Evolutionary conservation across 2,113 vertebrate genomes (phyloP), one percentile per base, ranked within the genome.

Genomic region (Coracopsis vasa): DNA sequence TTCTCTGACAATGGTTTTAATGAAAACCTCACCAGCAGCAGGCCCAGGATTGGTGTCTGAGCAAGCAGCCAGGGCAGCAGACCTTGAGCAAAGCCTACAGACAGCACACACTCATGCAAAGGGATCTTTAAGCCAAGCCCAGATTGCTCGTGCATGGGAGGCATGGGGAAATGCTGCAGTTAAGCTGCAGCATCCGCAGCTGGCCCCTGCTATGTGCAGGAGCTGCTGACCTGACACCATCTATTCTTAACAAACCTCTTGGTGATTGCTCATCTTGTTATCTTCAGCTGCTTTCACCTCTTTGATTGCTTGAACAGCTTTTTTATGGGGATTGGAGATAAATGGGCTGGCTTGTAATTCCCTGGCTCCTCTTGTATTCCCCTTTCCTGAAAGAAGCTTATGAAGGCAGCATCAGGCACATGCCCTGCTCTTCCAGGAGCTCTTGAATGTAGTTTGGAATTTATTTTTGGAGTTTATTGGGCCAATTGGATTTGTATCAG

Each of bases 21-120:
- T 5, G 21, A 29, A 6, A 7, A 31, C n/a, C 31, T 5, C 7
- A 7, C 9, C 51, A 45, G 61, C 0, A 12, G 10, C 53, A 42
- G 11, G 24, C 16, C 31, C 11, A 9, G 64, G 44, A 1, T 24
- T 4, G 45, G 5, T 14, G 70, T 18, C n/a, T 60, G 2, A 13
- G 39, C 1, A 39, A 42, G 54, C 81, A 35, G 60, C 1, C 18
- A 24, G 77, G 15, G 10, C 21, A 58, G 66, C 80, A 84, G 79
- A 13, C 3, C 48, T 41, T 11, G 15, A 70, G 74, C 70, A 9
- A 37, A 16, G 21, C 2, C 18, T 10, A 19, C 19, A 19, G 39
- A 3, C 8, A 2, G 1, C 0, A 0, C 3, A 21, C 7, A 2
- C 33, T 11, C 60, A 7, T 0, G 11, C 2, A 29, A 1, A 7